Conservation (phyloP, 2,113 vertebrate genomes). For the Ophiodon elongatus region DNA sequence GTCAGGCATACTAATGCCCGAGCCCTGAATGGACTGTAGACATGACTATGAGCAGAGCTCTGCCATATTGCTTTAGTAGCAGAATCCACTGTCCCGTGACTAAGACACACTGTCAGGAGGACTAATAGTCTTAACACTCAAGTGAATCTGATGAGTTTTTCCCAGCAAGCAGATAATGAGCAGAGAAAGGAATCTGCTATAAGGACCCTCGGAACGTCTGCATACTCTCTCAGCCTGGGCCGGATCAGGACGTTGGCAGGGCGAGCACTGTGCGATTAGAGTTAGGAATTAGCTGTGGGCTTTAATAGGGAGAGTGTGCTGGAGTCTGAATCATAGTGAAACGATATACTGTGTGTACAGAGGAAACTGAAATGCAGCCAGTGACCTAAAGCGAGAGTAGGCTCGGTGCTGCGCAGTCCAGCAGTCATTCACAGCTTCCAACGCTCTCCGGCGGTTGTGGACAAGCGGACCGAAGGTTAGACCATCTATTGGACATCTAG, state of each 20-base stretch:
- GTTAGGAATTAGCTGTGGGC: slow-evolving; percentile 20
- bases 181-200: slow-evolving; percentile 69
- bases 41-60: slow-evolving; percentile 66
- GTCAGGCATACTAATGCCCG: slow-evolving; percentile 71
- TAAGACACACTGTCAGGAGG: slow-evolving; percentile 77
- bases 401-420: background rate
- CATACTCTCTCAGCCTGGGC: slow-evolving; percentile 49
- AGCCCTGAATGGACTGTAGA: slow-evolving; percentile 70
- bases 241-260: slow-evolving; percentile 17
- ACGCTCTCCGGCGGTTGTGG: slow-evolving; percentile 9
- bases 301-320: background rate
- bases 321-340: slow-evolving; percentile 8
- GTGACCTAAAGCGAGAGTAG: slow-evolving; percentile 29
- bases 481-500: background rate
- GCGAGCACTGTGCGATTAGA: slow-evolving; percentile 5
- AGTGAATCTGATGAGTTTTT: slow-evolving; percentile 82
- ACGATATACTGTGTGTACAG: slow-evolving; percentile 2
- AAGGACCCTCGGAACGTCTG: slow-evolving; percentile 56
- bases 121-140: slow-evolving; percentile 83
- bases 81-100: slow-evolving; percentile 78
- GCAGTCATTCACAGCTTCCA: slow-evolving; percentile 12
- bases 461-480: slow-evolving; percentile 3
- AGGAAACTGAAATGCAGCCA: slow-evolving; percentile 4
- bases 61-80: slow-evolving; percentile 81
- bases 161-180: slow-evolving; percentile 78